Percentiles rank a stretch among this genome's conserved stretches.
Conservation (phyloP, 2,797 vertebrate genomes). For the Odontamblyopus rebecca region DNA sequence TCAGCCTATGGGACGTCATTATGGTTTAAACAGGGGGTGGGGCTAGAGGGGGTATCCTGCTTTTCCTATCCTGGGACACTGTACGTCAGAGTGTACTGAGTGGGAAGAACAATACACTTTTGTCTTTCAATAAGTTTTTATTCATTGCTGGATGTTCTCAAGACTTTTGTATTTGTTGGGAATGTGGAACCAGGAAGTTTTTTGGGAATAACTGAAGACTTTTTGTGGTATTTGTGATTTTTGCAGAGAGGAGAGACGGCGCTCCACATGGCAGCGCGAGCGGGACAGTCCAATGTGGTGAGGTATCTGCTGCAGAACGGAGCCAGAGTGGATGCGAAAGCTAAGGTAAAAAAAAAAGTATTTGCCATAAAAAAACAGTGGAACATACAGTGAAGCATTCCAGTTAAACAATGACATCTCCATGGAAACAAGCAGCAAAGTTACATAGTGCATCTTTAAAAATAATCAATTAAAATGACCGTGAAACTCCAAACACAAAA, state of each 20-base stretch:
- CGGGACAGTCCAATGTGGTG: conserved; percentile 93
- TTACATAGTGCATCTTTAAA: too few relatives aligned
- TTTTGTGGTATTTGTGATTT: conserved; percentile 33
- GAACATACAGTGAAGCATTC: too few relatives aligned
- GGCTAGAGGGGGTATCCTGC: conserved; percentile 40
- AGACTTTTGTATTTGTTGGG: background rate
- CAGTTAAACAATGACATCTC: too few relatives aligned
- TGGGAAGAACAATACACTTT: background rate
- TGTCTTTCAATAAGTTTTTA: background rate
- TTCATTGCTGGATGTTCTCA: background rate
- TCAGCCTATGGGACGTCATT: conserved; percentile 58
- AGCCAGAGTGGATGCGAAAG: conserved; percentile 91
- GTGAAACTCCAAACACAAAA: too few relatives aligned
- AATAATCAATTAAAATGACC: too few relatives aligned
- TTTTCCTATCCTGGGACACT: conserved; percentile 13
- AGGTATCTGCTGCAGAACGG: conserved; percentile 92
- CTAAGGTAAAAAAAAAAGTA: conserved; percentile 81
- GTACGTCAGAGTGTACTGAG: conserved; percentile 10
- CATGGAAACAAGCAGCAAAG: too few relatives aligned
- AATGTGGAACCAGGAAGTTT: conserved; percentile 13
- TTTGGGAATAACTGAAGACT: conserved; percentile 13
- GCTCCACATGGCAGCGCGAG: conserved; percentile 95
- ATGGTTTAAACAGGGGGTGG: conserved; percentile 51
- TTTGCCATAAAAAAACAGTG: too few relatives aligned
- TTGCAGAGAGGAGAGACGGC: conserved; percentile 94